These are phyloP conservation scores for Tuta absoluta DNA, from an alignment of 2,888 invertebrate genomes.

Conservation along the genomic window DNA sequence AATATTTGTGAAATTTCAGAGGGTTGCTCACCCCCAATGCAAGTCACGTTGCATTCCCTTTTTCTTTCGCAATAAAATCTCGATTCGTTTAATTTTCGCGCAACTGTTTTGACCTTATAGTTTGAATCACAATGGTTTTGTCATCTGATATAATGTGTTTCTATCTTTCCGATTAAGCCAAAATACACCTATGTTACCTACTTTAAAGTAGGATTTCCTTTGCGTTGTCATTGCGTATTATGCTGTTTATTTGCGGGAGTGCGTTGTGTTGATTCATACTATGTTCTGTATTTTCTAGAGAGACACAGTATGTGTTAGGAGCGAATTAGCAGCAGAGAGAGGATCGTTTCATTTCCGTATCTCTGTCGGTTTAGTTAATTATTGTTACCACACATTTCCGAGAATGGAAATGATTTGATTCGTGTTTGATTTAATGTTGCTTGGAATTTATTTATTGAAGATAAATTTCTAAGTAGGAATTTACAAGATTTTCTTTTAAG, in stretches of 20 bases:
- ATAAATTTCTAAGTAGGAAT: too few species aligned
- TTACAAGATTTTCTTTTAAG: too few species aligned
- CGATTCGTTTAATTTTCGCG: conserved; percentile 48
- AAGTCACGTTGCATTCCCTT: conserved; percentile 49
- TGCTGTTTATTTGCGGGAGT: not conserved
- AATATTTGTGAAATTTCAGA: conserved; percentile 46
- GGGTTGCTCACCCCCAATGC: conserved; percentile 48
- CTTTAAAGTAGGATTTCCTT: not conserved
- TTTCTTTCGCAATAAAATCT: conserved; percentile 45
- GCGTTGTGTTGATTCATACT: conserved; percentile 22
- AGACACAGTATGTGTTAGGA: conserved; percentile 2
- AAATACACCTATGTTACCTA: not conserved
- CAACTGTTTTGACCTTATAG: conserved; percentile 53
- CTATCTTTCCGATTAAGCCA: not conserved
- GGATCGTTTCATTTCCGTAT: conserved; percentile 6
- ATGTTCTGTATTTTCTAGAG: conserved; percentile 17
- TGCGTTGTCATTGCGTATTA: not conserved
- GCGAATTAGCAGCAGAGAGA: not conserved
- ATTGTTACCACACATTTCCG: not conserved
- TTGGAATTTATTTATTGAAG: too few species aligned
- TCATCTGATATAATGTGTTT: conserved; percentile 29
- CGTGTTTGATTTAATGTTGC: not conserved
- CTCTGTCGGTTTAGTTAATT: conserved; percentile 3
- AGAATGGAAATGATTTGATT: not conserved
- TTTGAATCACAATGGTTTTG: conserved; percentile 17